phyloP scores from a whole-genome alignment of 2,113 vertebrate species.

The Hipposideros armiger region DNA sequence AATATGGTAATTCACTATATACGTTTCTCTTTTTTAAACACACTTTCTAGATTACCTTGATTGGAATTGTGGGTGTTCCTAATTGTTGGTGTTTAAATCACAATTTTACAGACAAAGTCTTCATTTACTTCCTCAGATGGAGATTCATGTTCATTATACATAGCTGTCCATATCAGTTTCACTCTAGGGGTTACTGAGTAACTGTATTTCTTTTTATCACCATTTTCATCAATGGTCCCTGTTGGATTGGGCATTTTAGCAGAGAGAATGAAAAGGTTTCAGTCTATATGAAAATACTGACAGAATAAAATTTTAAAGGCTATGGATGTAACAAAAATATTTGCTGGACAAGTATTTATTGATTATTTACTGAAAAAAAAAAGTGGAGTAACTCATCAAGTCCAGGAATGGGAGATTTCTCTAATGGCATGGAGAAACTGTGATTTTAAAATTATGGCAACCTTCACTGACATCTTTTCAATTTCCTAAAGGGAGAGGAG shows the following conservation, averaged over 20 bases:
- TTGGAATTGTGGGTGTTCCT: neutral
- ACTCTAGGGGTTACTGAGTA: neutral
- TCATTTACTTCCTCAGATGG: neutral
- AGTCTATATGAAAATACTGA: constrained; percentile 14
- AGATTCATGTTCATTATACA: neutral
- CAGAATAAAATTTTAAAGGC: neutral
- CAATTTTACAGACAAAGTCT: neutral
- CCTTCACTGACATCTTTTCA: neutral
- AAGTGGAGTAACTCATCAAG: neutral
- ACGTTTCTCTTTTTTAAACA: neutral
- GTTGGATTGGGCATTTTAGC: neutral
- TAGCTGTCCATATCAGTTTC: neutral
- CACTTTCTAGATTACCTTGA: neutral
- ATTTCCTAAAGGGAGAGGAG: neutral
- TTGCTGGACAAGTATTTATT: constrained; percentile 40
- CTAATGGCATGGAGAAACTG: neutral
- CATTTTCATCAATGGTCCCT: neutral
- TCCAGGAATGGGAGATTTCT: neutral
- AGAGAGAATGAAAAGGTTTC: neutral
- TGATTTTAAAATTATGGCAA: neutral
- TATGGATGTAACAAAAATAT: neutral
- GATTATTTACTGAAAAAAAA: neutral
- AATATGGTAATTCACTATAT: neutral
- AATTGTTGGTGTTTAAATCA: neutral
- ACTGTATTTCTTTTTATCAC: neutral